Evolutionary conservation across 2,113 vertebrate genomes (phyloP).

Genomic region (Sialia sialis): DNA sequence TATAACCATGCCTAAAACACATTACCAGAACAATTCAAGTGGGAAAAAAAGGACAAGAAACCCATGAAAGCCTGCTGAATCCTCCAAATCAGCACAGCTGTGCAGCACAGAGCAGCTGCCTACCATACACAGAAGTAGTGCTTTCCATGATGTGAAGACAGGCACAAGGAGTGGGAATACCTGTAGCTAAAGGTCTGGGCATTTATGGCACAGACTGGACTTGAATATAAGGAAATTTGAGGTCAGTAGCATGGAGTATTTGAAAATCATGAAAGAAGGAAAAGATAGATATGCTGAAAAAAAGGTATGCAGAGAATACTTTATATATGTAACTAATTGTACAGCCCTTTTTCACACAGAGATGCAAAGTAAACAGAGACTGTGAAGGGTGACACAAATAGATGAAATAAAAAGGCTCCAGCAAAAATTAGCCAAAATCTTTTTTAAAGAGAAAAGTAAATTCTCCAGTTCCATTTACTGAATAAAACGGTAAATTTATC

Average conservation of each 20-base stretch:
- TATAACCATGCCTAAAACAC: background rate
- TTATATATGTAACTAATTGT: background rate
- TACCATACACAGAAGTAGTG: fast-evolving
- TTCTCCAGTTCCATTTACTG: background rate
- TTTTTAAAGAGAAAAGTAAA: background rate
- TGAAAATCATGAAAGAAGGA: background rate
- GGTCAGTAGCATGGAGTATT: background rate
- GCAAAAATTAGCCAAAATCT: background rate
- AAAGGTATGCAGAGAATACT: background rate
- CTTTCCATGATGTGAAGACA: background rate
- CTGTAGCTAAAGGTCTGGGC: background rate
- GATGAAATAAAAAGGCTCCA: background rate
- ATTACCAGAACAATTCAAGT: background rate
- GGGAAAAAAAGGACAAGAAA: fast-evolving
- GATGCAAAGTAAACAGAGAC: background rate
- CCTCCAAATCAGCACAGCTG: background rate
- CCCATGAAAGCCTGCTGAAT: background rate
- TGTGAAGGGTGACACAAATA: background rate
- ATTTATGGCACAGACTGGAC: background rate
- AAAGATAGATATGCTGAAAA: background rate
- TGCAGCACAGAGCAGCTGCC: background rate
- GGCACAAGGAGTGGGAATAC: background rate
- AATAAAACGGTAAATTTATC: background rate
- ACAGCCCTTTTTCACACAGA: background rate
- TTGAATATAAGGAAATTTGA: background rate